Percentiles rank a stretch among this genome's conserved stretches.
These are phyloP conservation scores for Ploceus nigricollis DNA, from an alignment of 2,113 vertebrate genomes.

Conservation along the genomic window DNA sequence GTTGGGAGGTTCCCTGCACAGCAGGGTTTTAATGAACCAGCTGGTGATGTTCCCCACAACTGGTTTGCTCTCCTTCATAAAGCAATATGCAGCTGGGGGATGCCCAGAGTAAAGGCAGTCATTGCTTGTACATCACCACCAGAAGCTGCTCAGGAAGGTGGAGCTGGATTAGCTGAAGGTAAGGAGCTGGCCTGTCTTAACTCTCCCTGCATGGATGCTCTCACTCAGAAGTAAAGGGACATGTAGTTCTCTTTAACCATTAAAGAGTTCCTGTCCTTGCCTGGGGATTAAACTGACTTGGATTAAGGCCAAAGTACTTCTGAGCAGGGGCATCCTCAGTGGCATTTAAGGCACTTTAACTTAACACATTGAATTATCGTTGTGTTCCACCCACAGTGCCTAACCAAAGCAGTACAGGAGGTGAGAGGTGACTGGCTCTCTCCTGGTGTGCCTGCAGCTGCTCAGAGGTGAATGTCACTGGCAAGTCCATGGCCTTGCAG, in stretches of 20 bases:
- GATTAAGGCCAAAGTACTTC: slow-evolving; percentile 7
- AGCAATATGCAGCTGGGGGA: not conserved
- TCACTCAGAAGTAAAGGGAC: not conserved
- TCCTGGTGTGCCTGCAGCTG: not conserved
- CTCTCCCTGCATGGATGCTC: not conserved
- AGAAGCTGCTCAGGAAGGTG: not conserved
- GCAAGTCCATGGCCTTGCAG: not conserved
- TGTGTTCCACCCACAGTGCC: not conserved
- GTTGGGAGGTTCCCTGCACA: accelerated
- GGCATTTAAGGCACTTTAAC: slow-evolving; percentile 25
- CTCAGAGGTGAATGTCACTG: not conserved
- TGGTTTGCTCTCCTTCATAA: not conserved
- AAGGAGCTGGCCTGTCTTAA: not conserved
- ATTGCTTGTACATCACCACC: not conserved
- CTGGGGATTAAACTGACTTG: slow-evolving; percentile 15
- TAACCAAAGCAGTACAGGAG: not conserved
- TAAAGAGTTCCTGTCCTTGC: slow-evolving; percentile 19
- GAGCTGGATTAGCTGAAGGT: not conserved
- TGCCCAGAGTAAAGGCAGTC: not conserved
- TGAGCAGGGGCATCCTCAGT: slow-evolving; percentile 1
- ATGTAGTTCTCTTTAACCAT: not conserved
- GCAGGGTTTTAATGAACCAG: not conserved
- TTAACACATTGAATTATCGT: not conserved
- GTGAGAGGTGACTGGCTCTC: not conserved
- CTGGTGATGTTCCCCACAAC: not conserved